A percentile compares a stretch with the other conserved stretches of the same genome.
Evolutionary conservation across 1,140 invertebrate genomes (phyloP).

Genomic region (Drusus annulatus): DNA sequence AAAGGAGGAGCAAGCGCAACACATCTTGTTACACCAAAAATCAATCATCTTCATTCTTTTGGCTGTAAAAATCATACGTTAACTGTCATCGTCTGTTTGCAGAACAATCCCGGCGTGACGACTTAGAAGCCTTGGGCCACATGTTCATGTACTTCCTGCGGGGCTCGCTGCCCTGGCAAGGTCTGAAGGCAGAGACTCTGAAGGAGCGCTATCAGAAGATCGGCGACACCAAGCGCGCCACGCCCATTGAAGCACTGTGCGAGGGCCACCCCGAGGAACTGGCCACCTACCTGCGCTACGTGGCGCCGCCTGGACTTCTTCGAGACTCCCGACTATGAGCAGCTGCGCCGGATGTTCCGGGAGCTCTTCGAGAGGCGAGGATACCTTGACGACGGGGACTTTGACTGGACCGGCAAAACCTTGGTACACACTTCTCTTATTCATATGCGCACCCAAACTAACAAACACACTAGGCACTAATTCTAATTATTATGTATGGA

Average conservation of each 20-base stretch:
- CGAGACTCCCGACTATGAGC: constrained; percentile 99
- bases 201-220: constrained; percentile 99
- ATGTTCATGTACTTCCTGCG: constrained; percentile 99
- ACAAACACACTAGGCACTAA: too few species aligned
- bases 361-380: constrained; percentile 95
- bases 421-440: constrained; percentile 74
- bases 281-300: constrained; percentile 97
- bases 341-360: constrained; percentile 95
- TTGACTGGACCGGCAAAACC: constrained; percentile 98
- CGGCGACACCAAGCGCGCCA: constrained; percentile 98
- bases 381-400: constrained; percentile 95
- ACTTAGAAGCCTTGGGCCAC: constrained; percentile 98
- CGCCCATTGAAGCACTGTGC: constrained; percentile 97
- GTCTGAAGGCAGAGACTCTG: constrained; percentile 98
- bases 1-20: too few species aligned
- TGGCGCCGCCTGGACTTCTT: constrained; percentile 98
- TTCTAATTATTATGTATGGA: too few species aligned
- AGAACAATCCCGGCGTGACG: constrained; percentile 99
- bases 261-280: constrained; percentile 98
- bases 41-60: too few species aligned
- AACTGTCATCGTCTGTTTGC: constrained; percentile 60
- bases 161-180: constrained; percentile 99
- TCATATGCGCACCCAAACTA: not conserved
- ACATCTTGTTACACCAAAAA: too few species aligned
- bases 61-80: too few species aligned